A percentile compares a stretch with the other conserved stretches of the same genome.
These are phyloP conservation scores for Drosophila neotestacea DNA, from an alignment of 2,888 invertebrate genomes.

Conservation along the genomic window DNA sequence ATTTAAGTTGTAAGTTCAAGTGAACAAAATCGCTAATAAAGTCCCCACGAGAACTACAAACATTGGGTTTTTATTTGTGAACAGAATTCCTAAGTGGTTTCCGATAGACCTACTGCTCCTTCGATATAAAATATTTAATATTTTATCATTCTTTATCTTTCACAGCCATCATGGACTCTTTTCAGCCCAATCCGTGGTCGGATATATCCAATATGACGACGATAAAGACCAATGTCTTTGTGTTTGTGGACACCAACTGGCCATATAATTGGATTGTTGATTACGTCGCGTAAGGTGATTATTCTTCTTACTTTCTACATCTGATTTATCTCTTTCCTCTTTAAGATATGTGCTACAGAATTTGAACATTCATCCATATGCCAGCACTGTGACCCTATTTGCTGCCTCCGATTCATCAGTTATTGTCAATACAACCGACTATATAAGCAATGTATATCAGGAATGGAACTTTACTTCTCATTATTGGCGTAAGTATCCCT, in stretches of 20 bases:
- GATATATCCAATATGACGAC: conserved; percentile 78
- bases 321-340: neutral
- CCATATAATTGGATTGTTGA: conserved; percentile 87
- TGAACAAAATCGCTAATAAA: conserved; percentile 62
- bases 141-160: conserved; percentile 3
- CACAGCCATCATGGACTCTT: conserved; percentile 60
- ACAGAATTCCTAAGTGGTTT: conserved; percentile 57
- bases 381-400: conserved; percentile 89
- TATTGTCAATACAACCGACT: conserved; percentile 88
- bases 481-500: conserved; percentile 71
- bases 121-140: neutral
- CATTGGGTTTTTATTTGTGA: conserved; percentile 17
- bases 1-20: conserved; percentile 70
- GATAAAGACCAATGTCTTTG: conserved; percentile 87
- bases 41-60: conserved; percentile 52
- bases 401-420: conserved; percentile 88
- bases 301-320: neutral
- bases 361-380: conserved; percentile 89
- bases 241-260: conserved; percentile 90
- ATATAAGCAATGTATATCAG: conserved; percentile 88
- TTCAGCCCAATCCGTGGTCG: conserved; percentile 32
- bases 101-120: neutral
- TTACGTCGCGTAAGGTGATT: conserved; percentile 87
- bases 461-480: conserved; percentile 88
- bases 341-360: conserved; percentile 87